A percentile compares a stretch with the other conserved stretches of the same genome.
phyloP scores from a whole-genome alignment of 2,888 invertebrate genomes.

The Dryocosmus kuriphilus region DNA sequence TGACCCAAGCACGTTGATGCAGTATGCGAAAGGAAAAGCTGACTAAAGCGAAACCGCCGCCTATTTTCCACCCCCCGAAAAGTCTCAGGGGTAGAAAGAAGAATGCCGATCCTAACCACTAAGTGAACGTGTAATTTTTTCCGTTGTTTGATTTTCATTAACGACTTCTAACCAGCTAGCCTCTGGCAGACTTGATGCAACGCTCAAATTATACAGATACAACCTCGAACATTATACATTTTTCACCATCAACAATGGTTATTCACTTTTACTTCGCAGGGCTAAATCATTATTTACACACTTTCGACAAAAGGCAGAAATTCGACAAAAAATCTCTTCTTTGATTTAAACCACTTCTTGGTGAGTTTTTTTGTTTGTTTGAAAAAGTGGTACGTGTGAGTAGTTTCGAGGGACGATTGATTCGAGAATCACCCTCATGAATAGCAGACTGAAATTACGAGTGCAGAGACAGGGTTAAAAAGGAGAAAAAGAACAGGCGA shows the following conservation, averaged over 20 bases:
- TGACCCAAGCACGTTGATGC: constrained; percentile 62
- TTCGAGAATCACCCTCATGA: constrained; percentile 38
- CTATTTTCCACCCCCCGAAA: constrained; percentile 62
- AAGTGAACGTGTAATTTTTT: constrained; percentile 74
- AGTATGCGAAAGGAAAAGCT: constrained; percentile 69
- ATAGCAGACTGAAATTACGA: constrained; percentile 28
- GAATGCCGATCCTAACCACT: constrained; percentile 65
- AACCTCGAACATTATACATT: constrained; percentile 58
- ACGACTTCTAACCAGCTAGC: constrained; percentile 72
- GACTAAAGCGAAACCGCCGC: constrained; percentile 68
- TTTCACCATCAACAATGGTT: neutral
- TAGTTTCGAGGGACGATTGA: constrained; percentile 9
- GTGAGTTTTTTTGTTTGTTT: neutral
- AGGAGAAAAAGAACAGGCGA: constrained; percentile 10
- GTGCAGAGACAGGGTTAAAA: constrained; percentile 23
- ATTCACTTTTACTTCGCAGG: neutral
- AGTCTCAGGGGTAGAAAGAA: constrained; percentile 69
- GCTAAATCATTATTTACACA: too few species aligned
- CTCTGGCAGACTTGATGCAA: constrained; percentile 49
- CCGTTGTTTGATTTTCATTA: constrained; percentile 78
- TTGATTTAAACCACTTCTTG: constrained; percentile 4
- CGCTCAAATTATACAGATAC: constrained; percentile 56
- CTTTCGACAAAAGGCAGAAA: too few species aligned
- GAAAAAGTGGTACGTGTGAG: constrained; percentile 5
- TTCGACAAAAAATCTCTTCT: too few species aligned